Percentiles rank a stretch among this genome's conserved stretches.
phyloP scores from a whole-genome alignment of 2,113 vertebrate genomes.

The Caracal caracal region DNA sequence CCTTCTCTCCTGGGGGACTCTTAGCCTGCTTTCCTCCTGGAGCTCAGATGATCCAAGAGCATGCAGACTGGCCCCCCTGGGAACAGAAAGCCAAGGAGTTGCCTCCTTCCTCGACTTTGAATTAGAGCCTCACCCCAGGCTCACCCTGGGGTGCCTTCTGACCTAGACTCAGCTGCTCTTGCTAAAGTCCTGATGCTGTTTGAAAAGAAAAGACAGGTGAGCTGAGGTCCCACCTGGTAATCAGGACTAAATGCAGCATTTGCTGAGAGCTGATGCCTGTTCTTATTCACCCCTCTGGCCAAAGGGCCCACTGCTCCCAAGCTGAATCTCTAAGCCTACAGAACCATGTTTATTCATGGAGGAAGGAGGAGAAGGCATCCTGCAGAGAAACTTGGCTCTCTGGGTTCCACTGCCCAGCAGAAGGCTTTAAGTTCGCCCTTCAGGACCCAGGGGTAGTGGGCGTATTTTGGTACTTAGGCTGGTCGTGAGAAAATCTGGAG shows the following conservation, averaged over 20 bases:
- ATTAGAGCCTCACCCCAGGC: not conserved
- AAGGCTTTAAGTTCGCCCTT: not conserved
- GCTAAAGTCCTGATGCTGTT: not conserved
- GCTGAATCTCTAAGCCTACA: not conserved
- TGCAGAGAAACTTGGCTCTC: not conserved
- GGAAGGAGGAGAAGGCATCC: not conserved
- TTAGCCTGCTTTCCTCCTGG: not conserved
- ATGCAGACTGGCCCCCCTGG: not conserved
- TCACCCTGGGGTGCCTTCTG: not conserved
- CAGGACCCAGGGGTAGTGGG: not conserved
- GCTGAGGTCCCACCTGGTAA: not conserved
- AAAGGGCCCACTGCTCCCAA: not conserved
- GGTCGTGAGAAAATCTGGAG: not conserved
- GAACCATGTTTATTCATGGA: not conserved
- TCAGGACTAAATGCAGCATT: not conserved
- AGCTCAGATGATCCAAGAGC: not conserved
- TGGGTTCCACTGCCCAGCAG: not conserved
- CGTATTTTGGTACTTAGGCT: not conserved
- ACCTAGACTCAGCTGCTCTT: not conserved
- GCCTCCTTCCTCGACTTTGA: not conserved
- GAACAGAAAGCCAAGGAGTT: slow-evolving; percentile 1
- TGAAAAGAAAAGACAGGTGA: not conserved
- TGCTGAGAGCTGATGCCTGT: not conserved
- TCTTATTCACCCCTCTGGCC: not conserved
- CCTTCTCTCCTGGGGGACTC: not conserved